Evolutionary conservation across 2,888 invertebrate genomes (phyloP), one percentile per base, ranked within the genome.

Genomic region (Bursaphelenchus okinawaensis): DNA sequence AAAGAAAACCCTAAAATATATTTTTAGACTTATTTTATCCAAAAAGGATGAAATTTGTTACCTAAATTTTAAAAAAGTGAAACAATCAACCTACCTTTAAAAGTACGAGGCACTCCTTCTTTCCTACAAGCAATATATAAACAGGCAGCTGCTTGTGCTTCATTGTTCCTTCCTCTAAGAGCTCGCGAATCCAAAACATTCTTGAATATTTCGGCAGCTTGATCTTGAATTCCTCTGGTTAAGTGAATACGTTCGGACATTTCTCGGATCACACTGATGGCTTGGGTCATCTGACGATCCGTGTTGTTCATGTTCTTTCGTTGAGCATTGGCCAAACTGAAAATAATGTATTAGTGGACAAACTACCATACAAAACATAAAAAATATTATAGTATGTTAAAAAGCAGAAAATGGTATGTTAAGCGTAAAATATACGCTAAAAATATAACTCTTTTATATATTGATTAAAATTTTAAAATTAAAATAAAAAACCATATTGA

Each of bases 161-260:
- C 96, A 82, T 94, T 95, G 1, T 93, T 90, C 69, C 95, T 88
- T 7, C 95, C 83, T 26, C 75, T 72, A 8, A 83, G 70, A 7
- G 76, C 77, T 60, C 81, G 80, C 26, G 74, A 74, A 56, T 83
- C 82, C 56, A 82, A 69, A 12, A 83, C 82, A 75, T 98, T 94
- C 85, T 98, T 98, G 83, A 98, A 98, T 63, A 96, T 87, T 83
- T 91, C 91, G 82, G 94, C 93, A 1, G 95, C 95, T 82, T 94
- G 87, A 83, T 98, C 98, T 85, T 93, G 91, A 81, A 99, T 96
- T 50, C 93, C 94, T 84, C 91, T 90, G 0, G 96, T 92, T 78
- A 99, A 87, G 86, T 96, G 95, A 68, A 98, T 93, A 62, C 96
- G 88, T 84, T 98, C 98, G 0, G 93, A 93, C 98, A 99, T 99